A percentile compares a stretch with the other conserved stretches of the same genome.
phyloP scores from a whole-genome alignment of 2,797 vertebrate genomes.

The Siniperca undulata region DNA sequence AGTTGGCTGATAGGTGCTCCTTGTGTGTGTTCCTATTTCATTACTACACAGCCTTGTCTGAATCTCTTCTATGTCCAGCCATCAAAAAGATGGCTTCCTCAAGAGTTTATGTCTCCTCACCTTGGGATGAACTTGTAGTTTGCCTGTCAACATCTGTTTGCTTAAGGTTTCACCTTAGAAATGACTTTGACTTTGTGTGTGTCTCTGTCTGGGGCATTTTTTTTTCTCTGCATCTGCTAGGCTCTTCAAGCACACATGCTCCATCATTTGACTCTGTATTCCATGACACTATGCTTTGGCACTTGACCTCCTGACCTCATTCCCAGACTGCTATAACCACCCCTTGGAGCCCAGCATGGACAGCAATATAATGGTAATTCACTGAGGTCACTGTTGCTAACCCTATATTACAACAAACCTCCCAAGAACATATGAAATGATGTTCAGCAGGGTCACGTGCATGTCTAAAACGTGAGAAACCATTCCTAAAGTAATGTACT shows the following conservation, averaged over 20 bases:
- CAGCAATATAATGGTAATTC: conserved; percentile 75
- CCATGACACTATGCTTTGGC: conserved; percentile 73
- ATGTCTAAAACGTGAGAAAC: conserved; percentile 2
- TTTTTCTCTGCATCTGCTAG: conserved; percentile 66
- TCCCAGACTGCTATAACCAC: conserved; percentile 71
- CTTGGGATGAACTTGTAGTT: conserved; percentile 81
- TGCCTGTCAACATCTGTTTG: conserved; percentile 80
- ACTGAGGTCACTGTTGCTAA: conserved; percentile 61
- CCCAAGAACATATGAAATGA: conserved; percentile 48
- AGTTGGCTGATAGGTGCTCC: conserved; percentile 55
- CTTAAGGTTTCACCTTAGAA: conserved; percentile 73
- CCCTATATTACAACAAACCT: conserved; percentile 55
- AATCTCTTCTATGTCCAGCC: conserved; percentile 73
- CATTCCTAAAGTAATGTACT: background rate
- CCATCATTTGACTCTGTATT: conserved; percentile 76
- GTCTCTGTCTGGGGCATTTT: conserved; percentile 28
- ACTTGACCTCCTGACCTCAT: conserved; percentile 80
- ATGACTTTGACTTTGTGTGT: conserved; percentile 74
- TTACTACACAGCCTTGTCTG: conserved; percentile 71
- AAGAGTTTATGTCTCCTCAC: conserved; percentile 78
- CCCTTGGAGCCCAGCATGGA: conserved; percentile 57
- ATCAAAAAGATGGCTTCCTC: conserved; percentile 67
- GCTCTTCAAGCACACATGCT: conserved; percentile 75
- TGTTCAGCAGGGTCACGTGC: conserved; percentile 9
- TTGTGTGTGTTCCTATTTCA: conserved; percentile 66